Base-by-base conservation (phyloP, 2,113 vertebrate genomes). In the Nyctereutes procyonoides region DNA sequence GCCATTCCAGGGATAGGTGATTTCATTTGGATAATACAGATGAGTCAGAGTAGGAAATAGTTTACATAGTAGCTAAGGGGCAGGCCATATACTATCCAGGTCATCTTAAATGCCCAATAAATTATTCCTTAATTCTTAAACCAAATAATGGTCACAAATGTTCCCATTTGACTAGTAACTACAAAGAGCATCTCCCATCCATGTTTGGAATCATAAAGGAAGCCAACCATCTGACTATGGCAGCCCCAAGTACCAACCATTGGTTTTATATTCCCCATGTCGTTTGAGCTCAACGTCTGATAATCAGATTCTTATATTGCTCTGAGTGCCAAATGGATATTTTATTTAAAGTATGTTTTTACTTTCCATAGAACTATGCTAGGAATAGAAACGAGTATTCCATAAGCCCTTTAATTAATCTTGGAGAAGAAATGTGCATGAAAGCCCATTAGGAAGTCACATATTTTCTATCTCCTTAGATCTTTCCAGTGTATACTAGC, bases 271-370 rank as follows among this genome's bases (percentile, higher is more conserved):
- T 73, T 93, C 74, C 73, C 91, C n/a, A 83, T 51, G 76, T 2
- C 62, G 63, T 48, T 74, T 87, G 51, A 96, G 56, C 58, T 92
- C 93, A 74, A 82, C 65, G 84, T 97, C 90, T 91, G 73, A 96
- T 76, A 92, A 63, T 67, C 83, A 93, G 26, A 56, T 95, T 83
- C 88, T 95, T 88, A 76, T 65, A 71, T 30, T 90, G 48, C 38
- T 96, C 91, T 62, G 22, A 88, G 55, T 74, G 48, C 74, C 63
- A 94, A 95, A 86, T 69, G 53, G 55, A 51, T 55, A 89, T 88
- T 94, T 96, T 88, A 90, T 80, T 90, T 94, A 94, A 91, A 94
- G 76, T 84, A 76, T 92, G 53, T 67, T 88, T 96, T 96, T 83
- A 96, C 95, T 96, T 93, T 97, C 84, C 60, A 63, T 81, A 79